Conservation (phyloP, 2,888 invertebrate genomes). For the Patella ulyssiponensis region DNA sequence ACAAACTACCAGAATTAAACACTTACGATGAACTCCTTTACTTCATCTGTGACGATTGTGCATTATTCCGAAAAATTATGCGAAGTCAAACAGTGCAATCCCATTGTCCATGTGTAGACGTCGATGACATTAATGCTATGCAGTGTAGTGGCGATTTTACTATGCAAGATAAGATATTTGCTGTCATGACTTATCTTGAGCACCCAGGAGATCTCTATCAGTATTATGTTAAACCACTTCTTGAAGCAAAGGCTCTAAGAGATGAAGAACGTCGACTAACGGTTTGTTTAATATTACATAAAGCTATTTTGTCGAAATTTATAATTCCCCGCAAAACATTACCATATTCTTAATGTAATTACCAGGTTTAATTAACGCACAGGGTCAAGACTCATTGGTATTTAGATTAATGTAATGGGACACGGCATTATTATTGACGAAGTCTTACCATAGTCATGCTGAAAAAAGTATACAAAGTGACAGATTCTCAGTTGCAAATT, state of each 20-base stretch:
- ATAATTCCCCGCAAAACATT: no score
- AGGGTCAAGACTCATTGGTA: no score
- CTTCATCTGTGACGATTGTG: constrained; percentile 42
- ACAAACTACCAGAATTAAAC: constrained; percentile 31
- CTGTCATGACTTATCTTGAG: constrained; percentile 39
- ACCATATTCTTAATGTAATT: no score
- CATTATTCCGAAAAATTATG: constrained; percentile 43
- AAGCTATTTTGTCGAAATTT: no score
- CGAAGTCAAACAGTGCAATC: constrained; percentile 30
- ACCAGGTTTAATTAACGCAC: no score
- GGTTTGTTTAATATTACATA: constrained; percentile 22
- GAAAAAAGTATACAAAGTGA: no score
- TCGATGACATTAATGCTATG: constrained; percentile 40
- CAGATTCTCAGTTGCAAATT: no score
- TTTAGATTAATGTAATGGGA: no score
- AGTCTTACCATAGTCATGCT: no score
- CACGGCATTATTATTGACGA: no score
- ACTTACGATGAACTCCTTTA: constrained; percentile 41
- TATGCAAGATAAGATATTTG: constrained; percentile 40
- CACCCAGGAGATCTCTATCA: constrained; percentile 45
- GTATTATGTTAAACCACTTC: constrained; percentile 36
- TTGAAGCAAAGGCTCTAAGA: constrained; percentile 26
- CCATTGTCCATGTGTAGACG: constrained; percentile 36
- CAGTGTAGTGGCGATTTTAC: constrained; percentile 38
- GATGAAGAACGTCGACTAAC: constrained; percentile 36